Conservation (phyloP, 2,113 vertebrate species). For the Python bivittatus region DNA sequence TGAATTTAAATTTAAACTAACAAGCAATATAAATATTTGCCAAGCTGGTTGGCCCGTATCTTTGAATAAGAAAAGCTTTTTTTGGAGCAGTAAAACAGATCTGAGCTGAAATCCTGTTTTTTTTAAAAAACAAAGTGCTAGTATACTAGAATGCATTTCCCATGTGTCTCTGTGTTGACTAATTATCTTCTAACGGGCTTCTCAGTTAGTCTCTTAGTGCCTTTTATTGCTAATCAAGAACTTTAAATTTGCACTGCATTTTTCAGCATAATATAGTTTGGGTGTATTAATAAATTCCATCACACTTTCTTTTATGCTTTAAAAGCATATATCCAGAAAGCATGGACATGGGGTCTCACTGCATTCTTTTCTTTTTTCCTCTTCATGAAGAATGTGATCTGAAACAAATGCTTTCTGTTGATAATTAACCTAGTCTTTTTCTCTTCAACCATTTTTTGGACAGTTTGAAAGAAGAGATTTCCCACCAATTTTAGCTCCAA, state of each 20-base stretch:
- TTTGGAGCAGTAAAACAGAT: background rate
- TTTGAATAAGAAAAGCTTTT: background rate
- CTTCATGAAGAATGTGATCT: background rate
- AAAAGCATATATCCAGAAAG: background rate
- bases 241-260: constrained; percentile 25
- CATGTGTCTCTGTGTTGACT: constrained; percentile 24
- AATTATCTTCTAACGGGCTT: constrained; percentile 31
- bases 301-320: background rate
- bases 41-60: background rate
- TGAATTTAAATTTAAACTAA: constrained; percentile 1
- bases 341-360: background rate
- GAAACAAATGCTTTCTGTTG: background rate
- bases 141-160: constrained; percentile 21
- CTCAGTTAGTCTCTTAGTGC: constrained; percentile 23
- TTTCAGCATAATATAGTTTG: background rate
- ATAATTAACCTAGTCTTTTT: background rate
- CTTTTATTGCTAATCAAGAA: constrained; percentile 23
- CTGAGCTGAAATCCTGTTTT: background rate
- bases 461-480: background rate
- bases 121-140: background rate
- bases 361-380: background rate
- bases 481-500: background rate
- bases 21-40: background rate
- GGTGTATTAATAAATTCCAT: constrained; percentile 1
- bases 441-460: background rate